Evolutionary conservation across 1,140 invertebrate genomes (phyloP).

Genomic region (Neodiprion lecontei): DNA sequence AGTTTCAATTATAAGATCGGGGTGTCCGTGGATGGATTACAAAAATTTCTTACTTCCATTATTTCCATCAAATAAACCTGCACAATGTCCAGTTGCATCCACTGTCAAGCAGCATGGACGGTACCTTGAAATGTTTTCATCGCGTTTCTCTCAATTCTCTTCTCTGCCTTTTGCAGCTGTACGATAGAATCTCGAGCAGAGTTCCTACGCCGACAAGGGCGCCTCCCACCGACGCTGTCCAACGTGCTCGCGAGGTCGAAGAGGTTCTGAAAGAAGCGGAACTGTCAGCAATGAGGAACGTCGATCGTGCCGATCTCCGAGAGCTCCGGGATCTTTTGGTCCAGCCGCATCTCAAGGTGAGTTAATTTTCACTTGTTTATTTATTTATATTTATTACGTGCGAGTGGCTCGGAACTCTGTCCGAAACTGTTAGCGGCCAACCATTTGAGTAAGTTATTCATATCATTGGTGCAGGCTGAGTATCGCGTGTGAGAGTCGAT

Average conservation of each 20-base stretch:
- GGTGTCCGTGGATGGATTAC: too few species aligned
- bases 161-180: conserved; percentile 69
- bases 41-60: too few species aligned
- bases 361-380: conserved; percentile 41
- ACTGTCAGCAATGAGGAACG: conserved; percentile 59
- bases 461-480: too few species aligned
- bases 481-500: too few species aligned
- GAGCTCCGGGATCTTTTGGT: conserved; percentile 83
- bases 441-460: too few species aligned
- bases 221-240: conserved; percentile 81
- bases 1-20: too few species aligned
- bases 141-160: background rate
- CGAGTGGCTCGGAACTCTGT: too few species aligned
- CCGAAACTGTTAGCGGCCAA: too few species aligned
- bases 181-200: conserved; percentile 83
- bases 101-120: too few species aligned
- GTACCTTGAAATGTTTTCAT: background rate
- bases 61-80: too few species aligned
- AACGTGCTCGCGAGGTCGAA: conserved; percentile 77
- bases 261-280: conserved; percentile 70
- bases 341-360: conserved; percentile 87
- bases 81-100: too few species aligned
- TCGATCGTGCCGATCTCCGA: conserved; percentile 67
- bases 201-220: conserved; percentile 76
- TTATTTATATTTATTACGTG: too few species aligned